phyloP scores from a whole-genome alignment of 2,888 invertebrate species.

The Eristalis intricaria region DNA sequence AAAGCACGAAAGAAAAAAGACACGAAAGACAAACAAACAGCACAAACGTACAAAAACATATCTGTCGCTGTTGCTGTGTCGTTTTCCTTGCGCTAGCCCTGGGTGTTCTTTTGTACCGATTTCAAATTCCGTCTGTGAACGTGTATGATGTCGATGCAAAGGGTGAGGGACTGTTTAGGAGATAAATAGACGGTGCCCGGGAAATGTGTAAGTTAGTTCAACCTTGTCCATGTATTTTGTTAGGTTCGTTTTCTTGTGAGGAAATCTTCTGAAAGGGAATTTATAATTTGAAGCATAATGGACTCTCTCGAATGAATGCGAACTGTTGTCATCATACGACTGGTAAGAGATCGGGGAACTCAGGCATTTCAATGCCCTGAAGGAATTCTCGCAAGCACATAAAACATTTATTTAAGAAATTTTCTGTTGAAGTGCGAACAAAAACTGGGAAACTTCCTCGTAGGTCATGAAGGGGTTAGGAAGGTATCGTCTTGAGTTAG shows the following conservation, averaged over 20 bases:
- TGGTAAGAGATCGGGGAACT: not conserved
- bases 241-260: conserved; percentile 24
- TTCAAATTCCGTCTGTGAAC: conserved; percentile 61
- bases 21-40: not conserved
- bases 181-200: conserved; percentile 35
- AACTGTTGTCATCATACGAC: conserved; percentile 3
- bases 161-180: conserved; percentile 39
- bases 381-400: not conserved
- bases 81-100: conserved; percentile 12
- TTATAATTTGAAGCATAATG: conserved; percentile 66
- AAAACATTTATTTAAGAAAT: not conserved
- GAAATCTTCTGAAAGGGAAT: conserved; percentile 47
- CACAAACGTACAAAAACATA: not conserved
- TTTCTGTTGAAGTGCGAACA: not conserved
- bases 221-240: conserved; percentile 44
- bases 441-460: not conserved
- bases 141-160: conserved; percentile 26
- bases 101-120: conserved; percentile 52
- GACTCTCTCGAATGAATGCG: conserved; percentile 54
- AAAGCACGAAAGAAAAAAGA: not conserved
- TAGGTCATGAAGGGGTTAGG: not conserved
- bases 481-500: too few species aligned
- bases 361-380: not conserved
- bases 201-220: conserved; percentile 65
- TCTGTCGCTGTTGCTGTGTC: conserved; percentile 2